phyloP scores from a whole-genome alignment of 2,888 invertebrate species.

The Apodemia duryi region DNA sequence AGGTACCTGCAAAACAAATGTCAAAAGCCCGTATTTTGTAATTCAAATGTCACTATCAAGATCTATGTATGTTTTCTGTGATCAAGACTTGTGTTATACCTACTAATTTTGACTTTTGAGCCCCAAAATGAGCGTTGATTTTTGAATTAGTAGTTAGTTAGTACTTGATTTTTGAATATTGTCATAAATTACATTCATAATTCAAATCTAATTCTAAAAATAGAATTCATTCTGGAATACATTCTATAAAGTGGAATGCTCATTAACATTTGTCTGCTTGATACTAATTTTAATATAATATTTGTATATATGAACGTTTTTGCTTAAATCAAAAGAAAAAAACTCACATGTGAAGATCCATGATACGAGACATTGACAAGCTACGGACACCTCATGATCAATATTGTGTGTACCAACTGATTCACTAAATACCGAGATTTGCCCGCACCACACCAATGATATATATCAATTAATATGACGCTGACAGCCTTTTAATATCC shows the following conservation, averaged over 20 bases:
- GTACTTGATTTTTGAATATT: no score
- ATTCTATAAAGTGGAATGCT: no score
- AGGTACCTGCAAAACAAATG: no score
- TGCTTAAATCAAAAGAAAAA: neutral
- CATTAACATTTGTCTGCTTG: neutral
- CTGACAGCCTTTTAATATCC: constrained; percentile 44
- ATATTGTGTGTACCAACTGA: constrained; percentile 35
- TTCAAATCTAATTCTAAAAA: neutral
- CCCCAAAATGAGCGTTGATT: no score
- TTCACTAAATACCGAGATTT: constrained; percentile 49
- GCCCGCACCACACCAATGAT: constrained; percentile 37
- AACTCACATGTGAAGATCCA: constrained; percentile 9
- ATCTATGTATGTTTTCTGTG: no score
- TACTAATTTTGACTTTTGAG: no score
- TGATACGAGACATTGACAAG: constrained; percentile 25
- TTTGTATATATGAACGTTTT: neutral
- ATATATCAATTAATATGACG: constrained; percentile 64
- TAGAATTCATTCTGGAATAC: constrained; percentile 1
- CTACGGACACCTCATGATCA: constrained; percentile 19
- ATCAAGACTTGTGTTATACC: no score
- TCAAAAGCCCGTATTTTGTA: no score
- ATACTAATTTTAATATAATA: neutral
- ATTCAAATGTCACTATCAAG: no score
- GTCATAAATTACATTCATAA: no score
- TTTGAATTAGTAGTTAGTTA: no score